Evolutionary conservation across 2,888 invertebrate species (phyloP).

Genomic region (Tridacna crocea): DNA sequence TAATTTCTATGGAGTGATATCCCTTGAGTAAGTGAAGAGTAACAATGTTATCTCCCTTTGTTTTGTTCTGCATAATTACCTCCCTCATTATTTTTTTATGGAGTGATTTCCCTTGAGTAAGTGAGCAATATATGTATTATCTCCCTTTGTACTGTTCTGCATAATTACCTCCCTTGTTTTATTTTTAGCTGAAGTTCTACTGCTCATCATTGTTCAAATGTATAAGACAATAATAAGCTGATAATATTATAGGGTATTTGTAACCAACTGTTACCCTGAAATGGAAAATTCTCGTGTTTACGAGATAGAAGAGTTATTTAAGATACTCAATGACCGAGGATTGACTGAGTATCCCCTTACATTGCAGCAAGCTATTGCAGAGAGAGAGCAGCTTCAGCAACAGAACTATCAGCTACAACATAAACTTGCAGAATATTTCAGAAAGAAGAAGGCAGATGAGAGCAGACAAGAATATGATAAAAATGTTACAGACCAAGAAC

Average conservation of each 20-base stretch:
- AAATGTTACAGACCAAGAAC: constrained; percentile 83
- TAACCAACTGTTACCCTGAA: not conserved
- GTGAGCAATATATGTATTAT: too few relatives aligned
- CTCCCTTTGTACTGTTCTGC: not conserved
- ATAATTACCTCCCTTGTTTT: constrained; percentile 15
- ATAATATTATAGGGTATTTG: not conserved
- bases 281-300: constrained; percentile 19
- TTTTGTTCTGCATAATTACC: not conserved
- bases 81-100: not conserved
- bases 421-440: constrained; percentile 83
- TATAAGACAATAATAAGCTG: not conserved
- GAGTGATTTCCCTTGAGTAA: not conserved
- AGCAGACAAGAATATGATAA: constrained; percentile 81
- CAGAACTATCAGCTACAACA: constrained; percentile 83
- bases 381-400: constrained; percentile 80
- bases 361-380: constrained; percentile 72
- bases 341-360: constrained; percentile 15
- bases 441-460: constrained; percentile 83
- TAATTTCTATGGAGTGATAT: not conserved
- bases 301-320: constrained; percentile 28
- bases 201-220: not conserved
- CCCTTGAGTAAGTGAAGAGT: not conserved
- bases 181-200: not conserved
- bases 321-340: constrained; percentile 2
- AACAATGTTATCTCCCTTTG: too few relatives aligned